These are phyloP conservation scores for Clunio marinus DNA, from an alignment of 2,888 invertebrate species.

Conservation along the genomic window DNA sequence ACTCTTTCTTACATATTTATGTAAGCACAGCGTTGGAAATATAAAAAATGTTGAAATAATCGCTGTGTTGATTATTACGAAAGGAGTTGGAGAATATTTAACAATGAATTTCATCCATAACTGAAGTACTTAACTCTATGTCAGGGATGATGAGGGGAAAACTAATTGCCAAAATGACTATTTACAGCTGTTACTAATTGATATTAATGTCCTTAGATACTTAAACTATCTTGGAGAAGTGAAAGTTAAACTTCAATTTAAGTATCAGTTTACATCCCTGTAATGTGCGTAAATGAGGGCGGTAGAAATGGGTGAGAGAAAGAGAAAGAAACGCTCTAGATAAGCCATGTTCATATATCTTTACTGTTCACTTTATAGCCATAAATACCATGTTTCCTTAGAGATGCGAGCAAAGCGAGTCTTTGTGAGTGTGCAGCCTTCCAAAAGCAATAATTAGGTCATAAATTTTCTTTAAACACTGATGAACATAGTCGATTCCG, in stretches of 20 bases:
- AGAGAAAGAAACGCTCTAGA: neutral
- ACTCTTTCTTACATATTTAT: neutral
- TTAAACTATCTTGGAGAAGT: no score
- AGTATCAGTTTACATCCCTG: no score
- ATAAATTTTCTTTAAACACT: slow-evolving; percentile 22
- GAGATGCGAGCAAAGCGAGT: no score
- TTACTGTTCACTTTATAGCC: neutral
- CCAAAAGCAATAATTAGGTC: slow-evolving; percentile 30
- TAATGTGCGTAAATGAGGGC: no score
- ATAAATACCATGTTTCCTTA: no score
- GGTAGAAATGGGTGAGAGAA: neutral
- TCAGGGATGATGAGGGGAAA: no score
- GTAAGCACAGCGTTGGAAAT: neutral
- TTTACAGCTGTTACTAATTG: no score
- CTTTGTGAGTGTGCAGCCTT: neutral
- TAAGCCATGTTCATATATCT: neutral
- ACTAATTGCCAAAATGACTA: no score
- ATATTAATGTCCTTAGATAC: no score
- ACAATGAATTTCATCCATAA: neutral
- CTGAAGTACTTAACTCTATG: no score
- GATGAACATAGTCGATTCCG: slow-evolving; percentile 10
- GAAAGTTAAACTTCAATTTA: no score
- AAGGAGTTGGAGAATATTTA: neutral
- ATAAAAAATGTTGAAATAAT: slow-evolving; percentile 22
- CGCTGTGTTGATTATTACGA: slow-evolving; percentile 24